A percentile compares a stretch with the other conserved stretches of the same genome.
These are phyloP conservation scores for Percina caprodes DNA, from an alignment of 2,113 vertebrate genomes.

Conservation along the genomic window DNA sequence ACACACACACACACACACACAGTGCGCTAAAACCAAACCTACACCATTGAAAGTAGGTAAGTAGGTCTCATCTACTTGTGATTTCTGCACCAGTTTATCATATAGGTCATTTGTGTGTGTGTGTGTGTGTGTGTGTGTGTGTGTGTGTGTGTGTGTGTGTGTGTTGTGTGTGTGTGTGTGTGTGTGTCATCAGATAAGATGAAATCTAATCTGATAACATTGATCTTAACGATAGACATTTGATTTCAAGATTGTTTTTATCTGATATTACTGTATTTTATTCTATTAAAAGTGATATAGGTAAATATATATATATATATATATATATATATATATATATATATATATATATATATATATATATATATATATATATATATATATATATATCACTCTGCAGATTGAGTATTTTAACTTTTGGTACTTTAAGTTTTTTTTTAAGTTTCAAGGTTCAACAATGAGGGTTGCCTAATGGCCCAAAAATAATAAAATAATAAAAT, in stretches of 20 bases:
- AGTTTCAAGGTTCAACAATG: no score
- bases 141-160: constrained; percentile 26
- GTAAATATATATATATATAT: no score
- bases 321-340: no score
- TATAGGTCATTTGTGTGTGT: neutral
- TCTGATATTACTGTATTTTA: neutral
- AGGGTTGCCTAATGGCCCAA: no score
- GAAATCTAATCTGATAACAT: neutral
- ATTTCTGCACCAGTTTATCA: constrained; percentile 63
- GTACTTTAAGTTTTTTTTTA: no score
- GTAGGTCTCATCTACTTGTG: constrained; percentile 48
- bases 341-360: no score
- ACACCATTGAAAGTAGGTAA: constrained; percentile 63
- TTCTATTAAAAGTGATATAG: no score
- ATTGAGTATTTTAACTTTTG: no score
- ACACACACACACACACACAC: neutral
- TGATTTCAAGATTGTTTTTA: no score
- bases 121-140: constrained; percentile 26
- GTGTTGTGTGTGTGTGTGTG: neutral
- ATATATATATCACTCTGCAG: no score
- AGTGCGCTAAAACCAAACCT: constrained; percentile 35
- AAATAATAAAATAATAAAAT: no score
- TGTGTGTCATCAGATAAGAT: neutral
- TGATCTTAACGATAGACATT: neutral
- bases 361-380: no score